Conservation (phyloP, 1,140 invertebrate genomes). For the Panulirus ornatus region DNA sequence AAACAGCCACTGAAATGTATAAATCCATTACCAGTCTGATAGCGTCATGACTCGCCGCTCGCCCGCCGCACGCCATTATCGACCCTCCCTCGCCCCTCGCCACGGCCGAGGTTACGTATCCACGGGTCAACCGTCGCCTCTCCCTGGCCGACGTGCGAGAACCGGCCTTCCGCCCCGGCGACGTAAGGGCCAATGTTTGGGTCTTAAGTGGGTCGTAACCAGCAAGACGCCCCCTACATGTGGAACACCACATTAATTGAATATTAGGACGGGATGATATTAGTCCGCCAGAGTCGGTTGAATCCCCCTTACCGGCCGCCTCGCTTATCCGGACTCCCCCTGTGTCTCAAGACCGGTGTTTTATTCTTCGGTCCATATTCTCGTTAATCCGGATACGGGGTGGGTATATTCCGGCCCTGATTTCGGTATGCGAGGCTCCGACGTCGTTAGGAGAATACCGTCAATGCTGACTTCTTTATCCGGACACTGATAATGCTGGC, state of each 20-base stretch:
- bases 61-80: not conserved
- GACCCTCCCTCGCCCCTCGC: not conserved
- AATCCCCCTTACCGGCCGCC: not conserved
- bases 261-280: slow-evolving; percentile 55
- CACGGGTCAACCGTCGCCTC: no score
- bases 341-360: not conserved
- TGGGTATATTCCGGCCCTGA: not conserved
- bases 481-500: no score
- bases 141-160: not conserved
- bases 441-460: no score
- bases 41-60: slow-evolving; percentile 37
- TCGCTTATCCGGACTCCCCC: not conserved
- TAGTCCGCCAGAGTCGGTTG: not conserved
- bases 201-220: slow-evolving; percentile 1
- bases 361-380: not conserved
- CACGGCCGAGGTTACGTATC: no score
- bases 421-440: not conserved
- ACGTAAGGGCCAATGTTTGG: no score
- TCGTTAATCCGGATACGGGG: not conserved
- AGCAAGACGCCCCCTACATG: not conserved
- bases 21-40: slow-evolving; percentile 59
- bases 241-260: slow-evolving; percentile 52
- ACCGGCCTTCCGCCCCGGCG: not conserved
- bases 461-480: not conserved
- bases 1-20: slow-evolving; percentile 62